Base-by-base conservation (phyloP, 2,888 invertebrate genomes). In the Quadriops clusia region DNA sequence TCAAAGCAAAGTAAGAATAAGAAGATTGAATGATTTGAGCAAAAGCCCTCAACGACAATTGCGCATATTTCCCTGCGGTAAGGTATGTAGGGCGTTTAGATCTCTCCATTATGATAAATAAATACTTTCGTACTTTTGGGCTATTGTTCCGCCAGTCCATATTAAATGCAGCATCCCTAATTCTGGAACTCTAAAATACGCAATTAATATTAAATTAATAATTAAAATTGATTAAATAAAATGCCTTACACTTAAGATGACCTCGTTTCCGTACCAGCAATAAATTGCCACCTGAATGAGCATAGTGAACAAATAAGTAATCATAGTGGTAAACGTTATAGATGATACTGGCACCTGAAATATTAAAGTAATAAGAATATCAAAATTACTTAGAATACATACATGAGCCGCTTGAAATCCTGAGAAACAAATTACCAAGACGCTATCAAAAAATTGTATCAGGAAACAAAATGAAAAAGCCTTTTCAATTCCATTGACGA, bases 41-140 rank as follows among this genome's bases (percentile, higher is more conserved):
- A 24, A 24, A 4, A 7, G 32, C 17, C 13, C 11, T 9, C 14
- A 37, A 15, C 1, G 38, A 38, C n/a, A 35, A 9, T 4, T 23
- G 30, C 5, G 38, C 26, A 22, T 35, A 23, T 12, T 32, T 38
- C 12, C 33, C 12, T 9, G 35, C n/a, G 14, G 32, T 35, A 23
- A 38, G 25, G n/a, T 8, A 17, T 7, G 33, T 16, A n/a, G 38
- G 38, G 10, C 28, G 28, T 23, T 43, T 43, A 8, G 39, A 37
- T 16, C 41, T 32, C 27, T 43, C 41, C 43, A 43, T 43, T 9
- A 41, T 36, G 12, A 41, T 26, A 10, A 39, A 28, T n/a, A 43
- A 10, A 17, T 28, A 28, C 26, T 30, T 34, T n/a, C 34, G 21
- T 3, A 37, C 28, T 11, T 18, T 24, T 15, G 17, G 23, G 13